Evolutionary conservation across 2,888 invertebrate genomes (phyloP).

Genomic region (Dichetophora obliterata): DNA sequence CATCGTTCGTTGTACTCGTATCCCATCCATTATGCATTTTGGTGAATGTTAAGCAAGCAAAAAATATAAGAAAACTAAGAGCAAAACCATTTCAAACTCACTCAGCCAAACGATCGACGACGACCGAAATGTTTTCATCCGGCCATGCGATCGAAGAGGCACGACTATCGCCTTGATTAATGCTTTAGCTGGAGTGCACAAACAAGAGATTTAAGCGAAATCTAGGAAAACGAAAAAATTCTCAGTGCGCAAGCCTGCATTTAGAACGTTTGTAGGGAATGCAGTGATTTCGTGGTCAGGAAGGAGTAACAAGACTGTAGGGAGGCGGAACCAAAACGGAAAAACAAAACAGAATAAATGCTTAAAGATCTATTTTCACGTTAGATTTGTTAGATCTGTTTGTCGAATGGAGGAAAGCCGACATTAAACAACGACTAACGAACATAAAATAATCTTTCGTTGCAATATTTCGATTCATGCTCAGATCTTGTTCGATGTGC

Average conservation of each 20-base stretch:
- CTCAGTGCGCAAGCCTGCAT: neutral
- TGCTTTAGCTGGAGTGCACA: slow-evolving; percentile 13
- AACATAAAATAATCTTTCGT: neutral
- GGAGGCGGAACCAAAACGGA: neutral
- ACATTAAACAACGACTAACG: slow-evolving; percentile 5
- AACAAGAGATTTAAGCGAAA: neutral
- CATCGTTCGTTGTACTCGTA: neutral
- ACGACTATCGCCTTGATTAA: slow-evolving; percentile 39
- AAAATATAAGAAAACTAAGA: slow-evolving; percentile 1
- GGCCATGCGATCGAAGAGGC: slow-evolving; percentile 30
- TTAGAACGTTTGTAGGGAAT: slow-evolving; percentile 8
- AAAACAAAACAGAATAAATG: neutral
- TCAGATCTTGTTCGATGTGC: slow-evolving; percentile 21
- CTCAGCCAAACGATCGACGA: slow-evolving; percentile 5
- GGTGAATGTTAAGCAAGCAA: slow-evolving; percentile 1
- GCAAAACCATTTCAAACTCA: neutral
- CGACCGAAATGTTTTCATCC: slow-evolving; percentile 17
- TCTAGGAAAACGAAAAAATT: neutral
- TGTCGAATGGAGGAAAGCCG: neutral
- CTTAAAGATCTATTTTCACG: slow-evolving; percentile 37
- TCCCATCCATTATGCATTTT: slow-evolving; percentile 10
- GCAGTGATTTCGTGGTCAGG: neutral
- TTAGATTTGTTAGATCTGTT: slow-evolving; percentile 29
- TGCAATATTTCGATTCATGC: slow-evolving; percentile 9
- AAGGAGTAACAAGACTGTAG: neutral